Evolutionary conservation across 2,797 vertebrate species (phyloP).

Genomic region (Anableps anableps): DNA sequence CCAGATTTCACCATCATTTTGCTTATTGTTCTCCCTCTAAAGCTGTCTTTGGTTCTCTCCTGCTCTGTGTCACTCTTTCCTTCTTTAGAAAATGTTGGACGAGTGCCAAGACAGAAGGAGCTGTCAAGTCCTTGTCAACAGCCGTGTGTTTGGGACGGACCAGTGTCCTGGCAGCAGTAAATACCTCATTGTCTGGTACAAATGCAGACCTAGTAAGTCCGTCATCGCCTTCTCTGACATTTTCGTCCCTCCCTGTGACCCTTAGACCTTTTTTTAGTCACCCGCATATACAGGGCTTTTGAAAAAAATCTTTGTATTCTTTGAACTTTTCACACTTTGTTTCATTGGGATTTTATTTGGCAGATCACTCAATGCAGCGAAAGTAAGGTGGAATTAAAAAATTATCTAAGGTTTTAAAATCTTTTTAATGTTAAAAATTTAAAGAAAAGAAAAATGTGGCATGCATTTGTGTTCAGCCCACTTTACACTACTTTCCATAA

Average conservation of each 20-base stretch:
- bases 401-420: background rate
- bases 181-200: slow-evolving; percentile 91
- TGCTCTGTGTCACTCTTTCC: slow-evolving; percentile 48
- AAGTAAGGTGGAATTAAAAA: background rate
- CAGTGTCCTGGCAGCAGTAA: slow-evolving; percentile 89
- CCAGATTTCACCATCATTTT: slow-evolving; percentile 46
- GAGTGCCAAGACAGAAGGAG: slow-evolving; percentile 91
- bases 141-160: slow-evolving; percentile 88
- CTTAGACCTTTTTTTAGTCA: slow-evolving; percentile 10
- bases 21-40: slow-evolving; percentile 60
- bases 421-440: background rate
- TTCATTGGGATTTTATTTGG: background rate
- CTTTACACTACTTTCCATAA: background rate
- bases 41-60: slow-evolving; percentile 50
- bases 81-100: slow-evolving; percentile 89
- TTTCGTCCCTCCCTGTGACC: slow-evolving; percentile 31
- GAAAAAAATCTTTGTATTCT: background rate
- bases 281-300: background rate
- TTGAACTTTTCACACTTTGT: background rate
- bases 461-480: background rate
- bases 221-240: slow-evolving; percentile 23
- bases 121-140: slow-evolving; percentile 90
- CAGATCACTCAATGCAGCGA: background rate
- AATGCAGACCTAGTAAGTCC: slow-evolving; percentile 92
- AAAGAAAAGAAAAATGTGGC: background rate